Evolutionary conservation across 1,140 invertebrate species (phyloP).

Genomic region (Zaprionus camerounensis): DNA sequence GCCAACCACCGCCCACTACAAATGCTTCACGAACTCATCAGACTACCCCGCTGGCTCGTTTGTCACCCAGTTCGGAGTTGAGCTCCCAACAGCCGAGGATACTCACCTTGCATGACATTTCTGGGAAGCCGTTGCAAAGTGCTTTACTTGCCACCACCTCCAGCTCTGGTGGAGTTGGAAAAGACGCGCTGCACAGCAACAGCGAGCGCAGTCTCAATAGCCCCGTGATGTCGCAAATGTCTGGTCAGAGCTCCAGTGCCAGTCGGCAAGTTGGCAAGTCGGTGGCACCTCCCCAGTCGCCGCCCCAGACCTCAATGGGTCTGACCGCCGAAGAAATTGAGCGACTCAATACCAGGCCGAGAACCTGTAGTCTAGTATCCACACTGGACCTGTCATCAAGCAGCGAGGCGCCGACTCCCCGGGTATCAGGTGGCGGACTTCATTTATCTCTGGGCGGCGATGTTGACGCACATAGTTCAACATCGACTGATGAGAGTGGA

Average conservation of each 20-base stretch:
- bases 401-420: conserved; percentile 92
- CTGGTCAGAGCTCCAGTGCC: conserved; percentile 91
- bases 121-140: conserved; percentile 95
- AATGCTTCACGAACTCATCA: conserved; percentile 90
- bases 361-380: conserved; percentile 95
- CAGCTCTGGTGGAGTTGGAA: conserved; percentile 92
- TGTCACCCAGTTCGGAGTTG: conserved; percentile 96
- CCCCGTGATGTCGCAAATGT: conserved; percentile 95
- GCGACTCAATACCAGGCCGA: conserved; percentile 92
- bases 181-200: conserved; percentile 93
- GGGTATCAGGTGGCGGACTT: conserved; percentile 87
- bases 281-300: conserved; percentile 86
- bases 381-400: conserved; percentile 96
- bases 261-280: conserved; percentile 86
- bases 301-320: conserved; percentile 89
- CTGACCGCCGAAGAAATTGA: conserved; percentile 97
- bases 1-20: conserved; percentile 86
- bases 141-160: conserved; percentile 94
- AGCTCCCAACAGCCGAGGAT: conserved; percentile 96
- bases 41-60: conserved; percentile 93
- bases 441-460: conserved; percentile 86
- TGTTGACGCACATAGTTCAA: conserved; percentile 91
- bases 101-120: conserved; percentile 96
- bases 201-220: conserved; percentile 95
- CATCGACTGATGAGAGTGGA: conserved; percentile 96